Evolutionary conservation across 2,888 invertebrate species (phyloP).

Genomic region (Agonopterix heracliana): DNA sequence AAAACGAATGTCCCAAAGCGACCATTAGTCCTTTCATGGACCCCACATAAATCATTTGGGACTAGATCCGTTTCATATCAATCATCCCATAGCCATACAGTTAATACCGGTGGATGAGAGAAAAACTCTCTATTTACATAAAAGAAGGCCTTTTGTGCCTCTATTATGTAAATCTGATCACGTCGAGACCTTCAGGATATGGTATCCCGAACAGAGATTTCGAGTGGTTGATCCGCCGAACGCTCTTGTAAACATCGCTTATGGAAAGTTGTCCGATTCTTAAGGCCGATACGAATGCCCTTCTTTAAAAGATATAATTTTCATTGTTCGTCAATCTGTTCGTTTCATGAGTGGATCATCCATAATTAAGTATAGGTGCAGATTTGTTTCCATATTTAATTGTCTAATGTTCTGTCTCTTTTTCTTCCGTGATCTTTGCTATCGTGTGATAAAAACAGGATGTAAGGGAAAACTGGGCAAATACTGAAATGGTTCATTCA

Average conservation of each 20-base stretch:
- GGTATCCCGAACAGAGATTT: constrained; percentile 53
- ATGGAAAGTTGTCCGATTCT: constrained; percentile 29
- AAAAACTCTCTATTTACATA: constrained; percentile 49
- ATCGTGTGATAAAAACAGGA: no score
- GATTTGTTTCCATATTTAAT: no score
- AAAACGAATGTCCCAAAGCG: constrained; percentile 9
- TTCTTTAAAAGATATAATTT: constrained; percentile 10
- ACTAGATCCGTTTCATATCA: constrained; percentile 49
- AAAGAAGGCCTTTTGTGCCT: constrained; percentile 34
- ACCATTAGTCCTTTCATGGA: constrained; percentile 17
- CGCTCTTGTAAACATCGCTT: constrained; percentile 44
- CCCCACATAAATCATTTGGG: constrained; percentile 48
- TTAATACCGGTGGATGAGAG: constrained; percentile 39
- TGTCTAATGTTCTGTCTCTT: no score
- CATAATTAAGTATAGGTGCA: no score
- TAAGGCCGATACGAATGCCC: constrained; percentile 24
- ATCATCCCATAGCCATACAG: constrained; percentile 49
- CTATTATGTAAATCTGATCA: constrained; percentile 65
- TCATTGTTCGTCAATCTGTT: no score
- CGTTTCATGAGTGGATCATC: no score
- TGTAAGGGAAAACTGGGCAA: no score
- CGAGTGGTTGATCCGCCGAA: constrained; percentile 44
- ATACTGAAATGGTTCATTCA: no score
- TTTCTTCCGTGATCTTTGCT: no score
- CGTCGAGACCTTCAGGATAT: constrained; percentile 50